A percentile compares a stretch with the other conserved stretches of the same genome.
These are phyloP conservation scores for Porites australiensis DNA, from an alignment of 64 coral and sea anemone genomes.

Conservation along the genomic window DNA sequence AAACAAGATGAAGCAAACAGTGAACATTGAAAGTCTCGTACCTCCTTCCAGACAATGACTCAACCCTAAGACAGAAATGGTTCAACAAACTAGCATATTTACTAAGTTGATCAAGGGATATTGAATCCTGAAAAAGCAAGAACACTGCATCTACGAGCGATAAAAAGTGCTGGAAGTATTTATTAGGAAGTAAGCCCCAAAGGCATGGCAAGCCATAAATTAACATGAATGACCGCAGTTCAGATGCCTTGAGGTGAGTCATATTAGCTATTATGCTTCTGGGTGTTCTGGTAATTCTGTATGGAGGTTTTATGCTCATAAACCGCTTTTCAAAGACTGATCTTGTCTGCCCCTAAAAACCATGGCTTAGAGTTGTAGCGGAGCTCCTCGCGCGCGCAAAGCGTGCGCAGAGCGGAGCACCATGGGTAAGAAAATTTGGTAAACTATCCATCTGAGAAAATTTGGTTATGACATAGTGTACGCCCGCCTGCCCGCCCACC, in stretches of 20 bases:
- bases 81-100: constrained; percentile 31
- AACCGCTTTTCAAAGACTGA: background rate
- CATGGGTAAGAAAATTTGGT: too few species aligned
- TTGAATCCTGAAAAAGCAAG: constrained; percentile 33
- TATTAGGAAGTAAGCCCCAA: background rate
- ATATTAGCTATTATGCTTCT: constrained; percentile 6
- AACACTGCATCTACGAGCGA: constrained; percentile 1
- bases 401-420: too few species aligned
- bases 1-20: background rate
- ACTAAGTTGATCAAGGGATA: background rate
- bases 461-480: too few species aligned
- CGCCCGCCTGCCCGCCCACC: too few species aligned
- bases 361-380: background rate
- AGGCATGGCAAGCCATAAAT: background rate
- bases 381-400: too few species aligned
- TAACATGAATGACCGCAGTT: background rate
- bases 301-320: background rate
- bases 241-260: constrained; percentile 11
- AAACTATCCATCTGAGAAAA: too few species aligned
- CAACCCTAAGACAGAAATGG: constrained; percentile 10
- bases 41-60: background rate
- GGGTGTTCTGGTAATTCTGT: background rate
- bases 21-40: constrained; percentile 29
- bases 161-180: background rate
- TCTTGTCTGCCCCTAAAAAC: background rate